Evolutionary conservation across 2,888 invertebrate genomes (phyloP).

Genomic region (Mimachlamys varia): DNA sequence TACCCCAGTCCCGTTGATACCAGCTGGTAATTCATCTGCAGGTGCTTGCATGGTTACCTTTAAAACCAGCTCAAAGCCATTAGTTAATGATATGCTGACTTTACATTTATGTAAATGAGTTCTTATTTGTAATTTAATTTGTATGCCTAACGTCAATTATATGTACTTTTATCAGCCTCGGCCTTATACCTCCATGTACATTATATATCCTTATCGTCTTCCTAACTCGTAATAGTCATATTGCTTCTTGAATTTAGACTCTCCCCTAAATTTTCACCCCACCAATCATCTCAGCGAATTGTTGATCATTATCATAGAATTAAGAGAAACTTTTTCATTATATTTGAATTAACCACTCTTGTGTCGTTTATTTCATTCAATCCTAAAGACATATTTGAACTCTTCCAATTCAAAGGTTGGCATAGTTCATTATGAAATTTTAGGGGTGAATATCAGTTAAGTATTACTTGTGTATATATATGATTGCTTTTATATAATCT

Average conservation of each 20-base stretch:
- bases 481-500: too few species aligned
- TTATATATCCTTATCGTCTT: neutral
- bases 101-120: neutral
- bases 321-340: too few species aligned
- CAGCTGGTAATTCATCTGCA: neutral
- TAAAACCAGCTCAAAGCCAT: neutral
- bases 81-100: neutral
- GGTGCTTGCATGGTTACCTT: neutral
- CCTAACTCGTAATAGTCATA: neutral
- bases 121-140: neutral
- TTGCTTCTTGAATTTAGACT: too few species aligned
- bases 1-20: neutral
- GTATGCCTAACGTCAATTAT: neutral
- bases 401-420: too few species aligned
- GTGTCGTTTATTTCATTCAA: too few species aligned
- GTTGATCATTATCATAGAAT: too few species aligned
- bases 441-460: too few species aligned
- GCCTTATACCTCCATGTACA: neutral
- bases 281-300: too few species aligned
- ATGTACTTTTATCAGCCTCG: neutral
- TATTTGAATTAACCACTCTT: too few species aligned
- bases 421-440: too few species aligned
- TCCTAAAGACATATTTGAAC: too few species aligned
- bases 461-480: too few species aligned
- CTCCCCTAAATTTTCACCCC: neutral